Base-by-base conservation (phyloP, 2,888 invertebrate species). In the Mythimna loreyi region DNA sequence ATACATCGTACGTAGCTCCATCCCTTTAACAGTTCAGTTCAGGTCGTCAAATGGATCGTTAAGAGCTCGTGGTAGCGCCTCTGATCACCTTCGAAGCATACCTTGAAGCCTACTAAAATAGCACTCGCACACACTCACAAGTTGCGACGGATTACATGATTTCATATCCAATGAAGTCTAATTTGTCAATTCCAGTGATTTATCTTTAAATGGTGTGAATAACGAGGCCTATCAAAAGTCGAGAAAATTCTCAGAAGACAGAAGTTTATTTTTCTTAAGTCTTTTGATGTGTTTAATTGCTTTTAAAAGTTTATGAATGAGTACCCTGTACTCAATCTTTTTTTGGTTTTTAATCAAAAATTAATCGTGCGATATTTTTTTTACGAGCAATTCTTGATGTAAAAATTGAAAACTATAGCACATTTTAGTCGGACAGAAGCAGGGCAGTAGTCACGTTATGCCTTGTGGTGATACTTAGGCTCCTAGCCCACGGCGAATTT, bases 41-140 rank as follows among this genome's bases (percentile, higher is more conserved):
- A 28, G 28, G 28, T 28, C 28, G 28, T 28, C 28, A 28, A 28
- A 28, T 28, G 28, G 28, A 28, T 28, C 28, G 28, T 28, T 28
- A 28, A 28, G 28, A 28, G 28, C 28, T 28, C 28, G 28, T 28
- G n/a, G n/a, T n/a, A n/a, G n/a, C n/a, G n/a, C n/a, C n/a, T n/a
- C n/a, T n/a, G n/a, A n/a, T n/a, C n/a, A n/a, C n/a, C n/a, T n/a
- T n/a, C n/a, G n/a, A n/a, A n/a, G n/a, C n/a, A n/a, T n/a, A 25
- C 52, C 66, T 73, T 73, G 23, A 19, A 28, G 52, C n/a, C 21
- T 65, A 36, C 65, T 65, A 73, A 73, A 72, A 69, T 66, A 69
- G 65, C 28, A 16, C 13, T 36, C 36, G 65, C 28, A 16, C 13
- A 13, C 36, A 21, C 25, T 7, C 40, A 43, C 50, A 36, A 64